Evolutionary conservation across 2,113 vertebrate genomes (phyloP).

Genomic region (Catharus minimus): DNA sequence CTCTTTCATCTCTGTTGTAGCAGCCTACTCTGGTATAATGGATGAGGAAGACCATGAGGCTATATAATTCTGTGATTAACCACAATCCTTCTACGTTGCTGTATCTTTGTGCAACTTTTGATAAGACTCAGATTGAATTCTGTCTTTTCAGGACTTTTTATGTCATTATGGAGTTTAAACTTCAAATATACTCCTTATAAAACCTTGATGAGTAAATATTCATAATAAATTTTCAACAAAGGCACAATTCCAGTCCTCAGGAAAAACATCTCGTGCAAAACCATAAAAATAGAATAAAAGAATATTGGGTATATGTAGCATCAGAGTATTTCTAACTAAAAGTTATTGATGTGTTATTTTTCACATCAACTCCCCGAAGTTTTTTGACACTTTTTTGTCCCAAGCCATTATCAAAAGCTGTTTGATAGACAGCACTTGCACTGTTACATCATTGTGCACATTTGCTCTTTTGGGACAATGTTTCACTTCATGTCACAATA

Average conservation of each 20-base stretch:
- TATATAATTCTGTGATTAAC: not conserved
- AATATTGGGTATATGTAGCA: not conserved
- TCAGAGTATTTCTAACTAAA: not conserved
- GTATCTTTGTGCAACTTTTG: not conserved
- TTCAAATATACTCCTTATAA: not conserved
- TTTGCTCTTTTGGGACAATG: not conserved
- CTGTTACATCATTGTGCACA: not conserved
- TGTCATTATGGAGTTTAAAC: not conserved
- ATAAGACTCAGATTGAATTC: not conserved
- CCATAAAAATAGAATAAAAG: not conserved
- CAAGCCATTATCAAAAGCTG: not conserved
- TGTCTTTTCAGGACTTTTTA: not conserved
- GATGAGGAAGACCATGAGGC: fast-evolving
- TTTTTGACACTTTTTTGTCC: not conserved
- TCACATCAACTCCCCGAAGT: not conserved
- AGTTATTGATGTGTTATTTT: not conserved
- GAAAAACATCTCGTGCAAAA: not conserved
- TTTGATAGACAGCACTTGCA: not conserved
- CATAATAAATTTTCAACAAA: not conserved
- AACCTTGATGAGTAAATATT: not conserved
- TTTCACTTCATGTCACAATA: not conserved
- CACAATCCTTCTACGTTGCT: not conserved
- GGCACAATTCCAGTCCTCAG: not conserved
- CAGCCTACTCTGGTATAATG: not conserved
- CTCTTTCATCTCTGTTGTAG: not conserved